Percentiles rank a stretch among this genome's conserved stretches.
These are phyloP conservation scores for Popillia japonica DNA, from an alignment of 1,140 invertebrate species.

Conservation along the genomic window DNA sequence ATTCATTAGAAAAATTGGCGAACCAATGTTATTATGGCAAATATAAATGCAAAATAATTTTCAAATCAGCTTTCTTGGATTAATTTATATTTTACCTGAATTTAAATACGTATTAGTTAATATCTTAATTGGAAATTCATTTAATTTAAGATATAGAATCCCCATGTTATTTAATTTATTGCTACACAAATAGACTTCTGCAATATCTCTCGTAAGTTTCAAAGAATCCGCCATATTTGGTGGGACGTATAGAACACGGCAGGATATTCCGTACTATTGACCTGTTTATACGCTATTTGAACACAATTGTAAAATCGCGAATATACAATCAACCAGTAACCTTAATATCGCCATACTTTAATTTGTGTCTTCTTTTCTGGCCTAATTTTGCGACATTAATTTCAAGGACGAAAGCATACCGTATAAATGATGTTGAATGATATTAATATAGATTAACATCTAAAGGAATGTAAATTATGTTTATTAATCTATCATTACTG, in stretches of 20 bases:
- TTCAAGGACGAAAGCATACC: background rate
- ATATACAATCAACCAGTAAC: background rate
- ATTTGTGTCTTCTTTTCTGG: background rate
- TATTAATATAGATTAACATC: no score
- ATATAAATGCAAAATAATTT: no score
- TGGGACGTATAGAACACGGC: background rate
- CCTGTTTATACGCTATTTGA: conserved; percentile 17
- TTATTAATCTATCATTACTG: no score
- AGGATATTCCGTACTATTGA: conserved; percentile 19
- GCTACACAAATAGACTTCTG: background rate
- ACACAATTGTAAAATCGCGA: conserved; percentile 31
- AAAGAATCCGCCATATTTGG: background rate
- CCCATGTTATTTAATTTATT: no score
- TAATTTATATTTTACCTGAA: no score
- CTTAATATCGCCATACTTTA: conserved; percentile 16
- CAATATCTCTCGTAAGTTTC: background rate
- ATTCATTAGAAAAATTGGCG: no score
- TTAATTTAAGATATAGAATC: no score
- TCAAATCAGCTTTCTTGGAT: no score
- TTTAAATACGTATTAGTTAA: no score
- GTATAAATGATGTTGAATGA: background rate
- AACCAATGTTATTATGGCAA: no score
- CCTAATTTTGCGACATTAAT: background rate
- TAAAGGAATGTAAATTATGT: no score
- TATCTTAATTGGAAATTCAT: no score